phyloP scores from a whole-genome alignment of 2,113 vertebrate species.

The Callopanchax toddi region DNA sequence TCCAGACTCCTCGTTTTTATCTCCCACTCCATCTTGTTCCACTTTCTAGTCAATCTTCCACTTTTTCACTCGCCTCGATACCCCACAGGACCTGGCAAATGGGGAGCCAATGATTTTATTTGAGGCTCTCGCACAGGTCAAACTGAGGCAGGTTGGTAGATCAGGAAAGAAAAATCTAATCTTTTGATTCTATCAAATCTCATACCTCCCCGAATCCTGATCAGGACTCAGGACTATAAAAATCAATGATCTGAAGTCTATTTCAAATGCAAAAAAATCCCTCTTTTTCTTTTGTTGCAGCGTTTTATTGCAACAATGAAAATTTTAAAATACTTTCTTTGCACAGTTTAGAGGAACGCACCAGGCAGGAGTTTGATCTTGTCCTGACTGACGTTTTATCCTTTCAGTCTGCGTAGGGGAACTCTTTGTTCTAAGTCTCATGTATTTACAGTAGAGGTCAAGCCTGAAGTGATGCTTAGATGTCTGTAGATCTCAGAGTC shows the following conservation, averaged over 20 bases:
- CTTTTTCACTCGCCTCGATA: conserved; percentile 43
- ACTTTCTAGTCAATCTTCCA: conserved; percentile 42
- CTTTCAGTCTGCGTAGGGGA: neutral
- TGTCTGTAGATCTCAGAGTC: neutral
- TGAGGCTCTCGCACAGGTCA: neutral
- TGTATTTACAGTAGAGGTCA: conserved; percentile 4
- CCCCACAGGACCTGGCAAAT: conserved; percentile 16
- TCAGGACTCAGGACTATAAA: too few relatives aligned
- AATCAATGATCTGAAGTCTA: too few relatives aligned
- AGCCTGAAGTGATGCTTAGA: conserved; percentile 3
- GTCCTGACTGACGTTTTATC: neutral
- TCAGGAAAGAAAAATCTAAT: neutral
- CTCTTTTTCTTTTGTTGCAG: too few relatives aligned
- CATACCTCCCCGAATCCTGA: too few relatives aligned
- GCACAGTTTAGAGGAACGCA: neutral
- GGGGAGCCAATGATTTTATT: conserved; percentile 48
- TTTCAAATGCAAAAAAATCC: too few relatives aligned
- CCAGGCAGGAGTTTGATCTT: too few relatives aligned
- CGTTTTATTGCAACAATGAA: too few relatives aligned
- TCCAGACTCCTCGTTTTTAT: conserved; percentile 46
- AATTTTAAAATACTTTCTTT: too few relatives aligned
- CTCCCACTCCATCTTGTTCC: conserved; percentile 41
- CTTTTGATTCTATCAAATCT: neutral
- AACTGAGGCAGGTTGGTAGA: neutral
- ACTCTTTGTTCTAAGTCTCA: neutral